Evolutionary conservation across 2,113 vertebrate genomes (phyloP).

Genomic region (Chaetodon auriga): DNA sequence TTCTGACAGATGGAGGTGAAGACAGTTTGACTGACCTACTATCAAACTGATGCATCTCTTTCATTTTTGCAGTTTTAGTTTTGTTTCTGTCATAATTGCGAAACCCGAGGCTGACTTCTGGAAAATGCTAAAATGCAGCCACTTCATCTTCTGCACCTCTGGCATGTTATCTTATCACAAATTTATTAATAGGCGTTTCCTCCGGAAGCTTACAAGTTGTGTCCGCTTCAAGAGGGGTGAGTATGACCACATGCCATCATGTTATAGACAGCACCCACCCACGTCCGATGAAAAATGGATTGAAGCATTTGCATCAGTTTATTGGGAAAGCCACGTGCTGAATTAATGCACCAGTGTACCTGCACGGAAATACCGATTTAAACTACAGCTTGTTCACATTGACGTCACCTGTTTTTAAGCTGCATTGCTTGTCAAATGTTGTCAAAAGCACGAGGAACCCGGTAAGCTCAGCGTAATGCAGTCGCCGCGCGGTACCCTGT

Average conservation of each 20-base stretch:
- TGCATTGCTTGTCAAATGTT: neutral
- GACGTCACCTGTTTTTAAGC: neutral
- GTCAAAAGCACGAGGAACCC: neutral
- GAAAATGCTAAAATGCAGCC: constrained; percentile 85
- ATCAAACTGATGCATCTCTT: constrained; percentile 1
- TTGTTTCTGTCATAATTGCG: neutral
- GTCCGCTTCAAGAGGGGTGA: constrained; percentile 91
- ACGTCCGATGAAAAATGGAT: neutral
- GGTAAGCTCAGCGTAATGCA: constrained; percentile 22
- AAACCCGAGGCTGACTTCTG: neutral
- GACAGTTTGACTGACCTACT: constrained; percentile 18
- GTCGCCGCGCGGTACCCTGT: constrained; percentile 29
- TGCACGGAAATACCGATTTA: too few species aligned
- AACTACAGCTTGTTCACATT: neutral
- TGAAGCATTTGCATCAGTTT: neutral
- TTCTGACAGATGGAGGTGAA: constrained; percentile 30
- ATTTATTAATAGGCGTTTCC: constrained; percentile 87
- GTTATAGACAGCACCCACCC: neutral
- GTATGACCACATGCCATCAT: constrained; percentile 59
- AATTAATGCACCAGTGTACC: neutral
- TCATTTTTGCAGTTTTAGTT: constrained; percentile 5
- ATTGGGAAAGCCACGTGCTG: neutral
- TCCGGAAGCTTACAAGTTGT: constrained; percentile 89
- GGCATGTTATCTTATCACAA: constrained; percentile 84
- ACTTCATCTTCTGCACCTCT: constrained; percentile 80